Evolutionary conservation across 1,140 invertebrate genomes (phyloP).

Genomic region (Drosophila kanapiae): DNA sequence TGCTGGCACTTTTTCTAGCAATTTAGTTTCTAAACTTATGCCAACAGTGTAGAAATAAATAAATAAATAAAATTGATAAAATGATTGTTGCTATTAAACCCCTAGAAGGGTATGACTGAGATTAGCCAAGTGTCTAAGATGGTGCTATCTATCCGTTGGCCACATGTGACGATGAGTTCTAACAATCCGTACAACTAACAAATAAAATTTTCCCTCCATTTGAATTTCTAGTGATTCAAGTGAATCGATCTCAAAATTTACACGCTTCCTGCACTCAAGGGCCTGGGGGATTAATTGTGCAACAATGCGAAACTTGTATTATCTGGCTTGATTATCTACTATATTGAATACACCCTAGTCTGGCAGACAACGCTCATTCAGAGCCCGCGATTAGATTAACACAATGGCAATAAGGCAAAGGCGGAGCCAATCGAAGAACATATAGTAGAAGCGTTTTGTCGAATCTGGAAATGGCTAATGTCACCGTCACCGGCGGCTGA

Average conservation of each 20-base stretch:
- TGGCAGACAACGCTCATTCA: constrained; percentile 28
- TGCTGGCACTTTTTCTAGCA: too few species aligned
- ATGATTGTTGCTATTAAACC: too few species aligned
- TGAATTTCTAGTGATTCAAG: constrained; percentile 36
- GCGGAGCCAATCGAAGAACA: constrained; percentile 17
- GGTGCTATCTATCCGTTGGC: neutral
- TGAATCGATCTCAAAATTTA: constrained; percentile 35
- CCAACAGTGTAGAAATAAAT: too few species aligned
- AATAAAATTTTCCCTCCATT: constrained; percentile 10
- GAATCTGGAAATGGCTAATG: constrained; percentile 26
- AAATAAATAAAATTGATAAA: too few species aligned
- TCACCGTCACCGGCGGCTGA: constrained; percentile 39
- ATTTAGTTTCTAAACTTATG: too few species aligned
- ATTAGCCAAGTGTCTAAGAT: constrained; percentile 20
- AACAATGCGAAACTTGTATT: constrained; percentile 50
- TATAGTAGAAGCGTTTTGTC: constrained; percentile 6
- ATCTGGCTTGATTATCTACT: constrained; percentile 50
- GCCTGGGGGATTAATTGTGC: constrained; percentile 49
- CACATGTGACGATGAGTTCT: constrained; percentile 13
- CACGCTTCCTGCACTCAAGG: constrained; percentile 31
- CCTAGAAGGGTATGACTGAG: neutral
- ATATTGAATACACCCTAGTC: constrained; percentile 11
- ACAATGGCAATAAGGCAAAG: constrained; percentile 31
- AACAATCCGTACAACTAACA: neutral
- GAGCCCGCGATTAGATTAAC: constrained; percentile 51